Base-by-base conservation (phyloP, 2,797 vertebrate genomes). In the Enteromius thamalakanensis region DNA sequence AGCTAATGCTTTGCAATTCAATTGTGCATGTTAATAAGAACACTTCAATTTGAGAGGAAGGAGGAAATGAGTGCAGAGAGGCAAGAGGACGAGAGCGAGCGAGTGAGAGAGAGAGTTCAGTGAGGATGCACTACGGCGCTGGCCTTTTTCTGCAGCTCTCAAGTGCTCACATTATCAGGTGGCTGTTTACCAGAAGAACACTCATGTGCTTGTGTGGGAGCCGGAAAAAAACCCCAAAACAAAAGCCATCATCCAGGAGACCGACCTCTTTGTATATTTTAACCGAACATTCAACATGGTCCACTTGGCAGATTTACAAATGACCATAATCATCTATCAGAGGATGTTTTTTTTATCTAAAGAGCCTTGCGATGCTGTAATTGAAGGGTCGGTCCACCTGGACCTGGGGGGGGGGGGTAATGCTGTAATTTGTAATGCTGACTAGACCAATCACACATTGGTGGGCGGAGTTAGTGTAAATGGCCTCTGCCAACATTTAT, bases 1-100 rank as follows among this genome's bases (percentile, higher is more conserved):
- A 88, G 76, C 87, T 90, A 90, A 88, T 81, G 85, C 88, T 90
- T 78, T 88, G 82, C 89, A 88, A 89, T 90, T 90, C 87, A 90
- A 88, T 88, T 83, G 79, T 89, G 81, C 85, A 85, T 76, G 65
- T 82, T 89, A 88, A 88, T 68, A 79, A 81, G 80, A 85, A 87
- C 83, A 89, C 85, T 86, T 82, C 75, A 78, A 69, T 62, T 34
- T 74, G 8, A 89, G 86, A 77, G 23, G 14, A 72, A 58, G 83
- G 85, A 34, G 80, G 81, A 82, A 37, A 53, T 45, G 47, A 65
- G 69, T 32, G 32, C 26, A 74, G 9, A 45, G 32, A 58, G 49
- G 26, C 11, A 37, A 79, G 79, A 71, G 74, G 15, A 47, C n/a
- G 58, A 68, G 68, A 64, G 67, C 21, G 55, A 86, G 51, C 2